These are phyloP conservation scores for Ctenopoma multispine DNA, from an alignment of 2,797 vertebrate species.

Conservation along the genomic window DNA sequence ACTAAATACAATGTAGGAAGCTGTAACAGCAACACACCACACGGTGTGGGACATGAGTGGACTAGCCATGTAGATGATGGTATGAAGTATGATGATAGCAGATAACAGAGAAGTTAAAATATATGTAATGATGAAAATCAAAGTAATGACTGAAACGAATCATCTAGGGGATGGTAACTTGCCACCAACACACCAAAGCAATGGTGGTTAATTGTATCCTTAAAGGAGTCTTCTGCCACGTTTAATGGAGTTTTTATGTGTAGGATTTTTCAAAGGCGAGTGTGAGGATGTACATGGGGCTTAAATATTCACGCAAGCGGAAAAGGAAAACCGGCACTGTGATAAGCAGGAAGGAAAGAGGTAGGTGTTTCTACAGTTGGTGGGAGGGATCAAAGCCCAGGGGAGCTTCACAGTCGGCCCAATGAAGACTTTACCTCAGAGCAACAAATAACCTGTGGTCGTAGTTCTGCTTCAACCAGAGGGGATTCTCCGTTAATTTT, in stretches of 20 bases:
- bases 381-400: conserved; percentile 63
- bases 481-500: conserved; percentile 93
- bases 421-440: conserved; percentile 95
- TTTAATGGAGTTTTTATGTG: conserved; percentile 11
- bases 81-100: conserved; percentile 30
- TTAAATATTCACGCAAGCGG: conserved; percentile 76
- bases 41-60: conserved; percentile 14
- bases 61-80: conserved; percentile 21
- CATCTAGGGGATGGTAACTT: conserved; percentile 4
- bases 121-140: conserved; percentile 1
- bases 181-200: conserved; percentile 47
- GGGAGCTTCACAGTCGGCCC: conserved; percentile 71
- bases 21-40: conserved; percentile 30
- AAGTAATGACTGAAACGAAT: conserved; percentile 7
- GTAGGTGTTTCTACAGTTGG: conserved; percentile 71
- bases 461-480: conserved; percentile 87
- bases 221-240: background rate
- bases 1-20: conserved; percentile 33
- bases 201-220: background rate
- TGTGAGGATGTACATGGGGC: conserved; percentile 62
- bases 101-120: conserved; percentile 24
- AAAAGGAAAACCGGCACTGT: conserved; percentile 81
- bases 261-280: conserved; percentile 15
- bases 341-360: conserved; percentile 66
- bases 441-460: conserved; percentile 98